These are phyloP conservation scores for Erebia epiphron DNA, from an alignment of 2,888 invertebrate genomes.

Conservation along the genomic window DNA sequence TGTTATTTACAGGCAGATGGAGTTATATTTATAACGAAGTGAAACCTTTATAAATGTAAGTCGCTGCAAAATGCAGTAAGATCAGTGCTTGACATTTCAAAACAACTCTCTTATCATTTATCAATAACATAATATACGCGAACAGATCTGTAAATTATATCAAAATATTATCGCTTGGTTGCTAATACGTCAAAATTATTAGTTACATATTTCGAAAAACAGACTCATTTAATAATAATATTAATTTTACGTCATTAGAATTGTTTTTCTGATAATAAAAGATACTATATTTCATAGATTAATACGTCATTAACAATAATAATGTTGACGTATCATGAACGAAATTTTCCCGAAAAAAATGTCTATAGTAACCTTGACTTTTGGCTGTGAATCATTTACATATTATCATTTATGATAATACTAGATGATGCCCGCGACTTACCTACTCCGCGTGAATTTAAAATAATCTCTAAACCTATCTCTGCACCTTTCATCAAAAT, in stretches of 20 bases:
- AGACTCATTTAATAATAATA: slow-evolving; percentile 13
- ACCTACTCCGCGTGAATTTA: too few relatives aligned
- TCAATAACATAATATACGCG: slow-evolving; percentile 30
- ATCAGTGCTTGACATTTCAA: slow-evolving; percentile 36
- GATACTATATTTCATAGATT: background rate
- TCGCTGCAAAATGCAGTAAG: slow-evolving; percentile 20
- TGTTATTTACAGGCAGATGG: background rate
- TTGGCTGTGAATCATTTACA: too few relatives aligned
- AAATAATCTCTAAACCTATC: too few relatives aligned
- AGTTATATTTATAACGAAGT: slow-evolving; percentile 9
- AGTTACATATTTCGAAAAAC: slow-evolving; percentile 22
- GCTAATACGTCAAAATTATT: slow-evolving; percentile 33
- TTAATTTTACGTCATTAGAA: slow-evolving; percentile 20
- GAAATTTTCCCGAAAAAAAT: slow-evolving; percentile 3
- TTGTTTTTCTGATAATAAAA: background rate
- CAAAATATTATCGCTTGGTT: slow-evolving; percentile 37
- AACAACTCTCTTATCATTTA: slow-evolving; percentile 32
- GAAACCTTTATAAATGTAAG: slow-evolving; percentile 12
- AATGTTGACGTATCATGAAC: background rate
- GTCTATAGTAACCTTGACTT: too few relatives aligned
- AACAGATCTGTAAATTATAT: slow-evolving; percentile 26
- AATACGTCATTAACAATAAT: background rate
- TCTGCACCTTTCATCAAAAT: too few relatives aligned
- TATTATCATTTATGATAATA: too few relatives aligned
- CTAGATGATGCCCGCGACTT: too few relatives aligned